Evolutionary conservation across 2,113 vertebrate species (phyloP).

Genomic region (Thalassoma bifasciatum): DNA sequence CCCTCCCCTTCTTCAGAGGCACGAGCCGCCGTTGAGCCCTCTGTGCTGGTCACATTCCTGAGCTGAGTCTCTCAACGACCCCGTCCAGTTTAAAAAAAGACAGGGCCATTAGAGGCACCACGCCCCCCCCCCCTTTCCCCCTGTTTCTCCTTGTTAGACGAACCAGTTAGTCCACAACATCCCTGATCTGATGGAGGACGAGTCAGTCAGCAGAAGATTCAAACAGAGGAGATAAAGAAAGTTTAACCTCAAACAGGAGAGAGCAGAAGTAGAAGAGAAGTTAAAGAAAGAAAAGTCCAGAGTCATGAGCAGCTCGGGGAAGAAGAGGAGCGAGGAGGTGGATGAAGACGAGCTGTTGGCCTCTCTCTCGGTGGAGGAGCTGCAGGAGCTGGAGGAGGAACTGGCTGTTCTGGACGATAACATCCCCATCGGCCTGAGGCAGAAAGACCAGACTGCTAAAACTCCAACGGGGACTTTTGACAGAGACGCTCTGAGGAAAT

Average conservation of each 20-base stretch:
- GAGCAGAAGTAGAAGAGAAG: background rate
- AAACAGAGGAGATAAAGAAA: background rate
- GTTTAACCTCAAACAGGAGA: background rate
- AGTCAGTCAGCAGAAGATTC: background rate
- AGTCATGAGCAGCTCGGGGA: constrained; percentile 90
- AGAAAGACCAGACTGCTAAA: constrained; percentile 90
- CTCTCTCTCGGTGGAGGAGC: constrained; percentile 88
- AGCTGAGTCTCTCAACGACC: constrained; percentile 88
- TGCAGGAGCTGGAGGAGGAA: constrained; percentile 91
- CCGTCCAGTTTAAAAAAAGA: constrained; percentile 84
- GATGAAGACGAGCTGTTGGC: constrained; percentile 91
- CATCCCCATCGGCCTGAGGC: constrained; percentile 89
- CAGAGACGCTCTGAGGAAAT: constrained; percentile 88
- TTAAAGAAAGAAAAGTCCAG: background rate
- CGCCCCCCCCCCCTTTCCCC: constrained; percentile 16
- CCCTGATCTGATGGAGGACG: constrained; percentile 30
- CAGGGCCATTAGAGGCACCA: constrained; percentile 52
- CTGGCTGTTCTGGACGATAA: constrained; percentile 86
- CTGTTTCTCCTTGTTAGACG: constrained; percentile 76
- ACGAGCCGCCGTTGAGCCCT: constrained; percentile 80
- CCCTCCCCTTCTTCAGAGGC: constrained; percentile 81
- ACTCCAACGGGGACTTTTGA: constrained; percentile 86
- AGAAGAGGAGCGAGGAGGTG: constrained; percentile 90
- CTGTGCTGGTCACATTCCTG: constrained; percentile 86
- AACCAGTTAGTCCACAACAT: constrained; percentile 51